Evolutionary conservation across 1,140 invertebrate genomes (phyloP), one percentile per base, ranked within the genome.

Genomic region (Hyposmocoma kahamanoa): DNA sequence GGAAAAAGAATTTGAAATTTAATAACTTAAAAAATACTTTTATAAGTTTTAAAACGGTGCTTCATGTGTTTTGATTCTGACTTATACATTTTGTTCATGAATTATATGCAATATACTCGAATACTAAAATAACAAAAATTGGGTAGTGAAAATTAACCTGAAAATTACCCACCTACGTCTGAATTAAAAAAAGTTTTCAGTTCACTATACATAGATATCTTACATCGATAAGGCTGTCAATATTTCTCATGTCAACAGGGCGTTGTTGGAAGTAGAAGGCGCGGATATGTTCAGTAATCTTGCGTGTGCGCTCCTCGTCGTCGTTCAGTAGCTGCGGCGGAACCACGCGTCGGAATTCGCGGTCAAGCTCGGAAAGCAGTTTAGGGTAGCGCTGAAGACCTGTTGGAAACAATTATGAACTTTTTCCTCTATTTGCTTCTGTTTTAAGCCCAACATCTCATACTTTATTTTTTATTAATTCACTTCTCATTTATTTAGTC

Each of bases 341-440:
- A 26, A 89, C 80, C 47, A 89, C 76, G 5, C 88, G 80, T 0
- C 62, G 63, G 59, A 90, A 89, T 59, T 90, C 88, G 5, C 84
- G 77, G 20, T 90, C 87, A 43, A 89, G 72, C 42, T 88, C 86
- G 21, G 60, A 66, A 43, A 89, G 53, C 13, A 89, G 56, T 44
- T 88, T 88, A 0, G 87, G 88, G 54, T 89, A 87, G 18, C 88
- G 84, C 39, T 88, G 85, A 2, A 89, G 59, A 49, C 88, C 88
- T 90, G 53, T 3, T 56, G 63, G 53, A 26, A 11, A 26, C 24
- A 26, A 6, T 26, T 26, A 26, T 6, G 11, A 6, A 26, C 11
- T 26, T 6, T 26, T 26, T 26, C 5, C 5, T 11, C 24, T 26
- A 26, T 26, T 5, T 11, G 11, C 5, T 26, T 11, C 24, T 6